A percentile compares a stretch with the other conserved stretches of the same genome.
Evolutionary conservation across 2,797 vertebrate genomes (phyloP).

Genomic region (Amniataba percoides): DNA sequence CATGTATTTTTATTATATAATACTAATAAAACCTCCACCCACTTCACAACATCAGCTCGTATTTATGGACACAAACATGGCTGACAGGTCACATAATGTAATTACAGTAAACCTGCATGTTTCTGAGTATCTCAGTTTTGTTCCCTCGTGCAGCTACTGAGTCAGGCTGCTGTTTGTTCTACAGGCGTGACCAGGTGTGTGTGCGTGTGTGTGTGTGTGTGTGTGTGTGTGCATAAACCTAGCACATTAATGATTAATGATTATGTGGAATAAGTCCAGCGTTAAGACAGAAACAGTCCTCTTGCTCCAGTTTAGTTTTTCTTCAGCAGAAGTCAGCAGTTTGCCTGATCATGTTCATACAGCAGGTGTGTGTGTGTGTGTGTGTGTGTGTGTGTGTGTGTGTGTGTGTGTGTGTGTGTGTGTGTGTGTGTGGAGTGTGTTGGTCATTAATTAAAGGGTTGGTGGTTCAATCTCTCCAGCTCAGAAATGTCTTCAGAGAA

Average conservation of each 20-base stretch:
- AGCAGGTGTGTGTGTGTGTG: background rate
- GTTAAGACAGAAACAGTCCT: background rate
- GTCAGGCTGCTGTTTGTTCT: conserved; percentile 67
- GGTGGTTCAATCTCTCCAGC: no score
- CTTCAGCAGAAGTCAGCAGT: background rate
- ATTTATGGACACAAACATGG: conserved; percentile 21
- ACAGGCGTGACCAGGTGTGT: conserved; percentile 58
- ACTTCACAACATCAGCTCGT: conserved; percentile 4
- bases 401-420: background rate
- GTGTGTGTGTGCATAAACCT: background rate
- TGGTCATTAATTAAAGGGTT: no score
- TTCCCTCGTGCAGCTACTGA: conserved; percentile 29
- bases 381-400: background rate
- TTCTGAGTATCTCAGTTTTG: background rate
- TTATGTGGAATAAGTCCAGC: conserved; percentile 10
- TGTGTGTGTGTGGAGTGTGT: background rate
- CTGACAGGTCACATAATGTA: background rate
- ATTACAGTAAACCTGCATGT: conserved; percentile 19
- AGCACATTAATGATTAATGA: conserved; percentile 2
- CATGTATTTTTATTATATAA: background rate
- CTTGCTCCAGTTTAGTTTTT: conserved; percentile 14
- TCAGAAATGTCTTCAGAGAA: no score
- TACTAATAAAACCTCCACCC: conserved; percentile 3
- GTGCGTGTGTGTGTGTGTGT: conserved; percentile 18
- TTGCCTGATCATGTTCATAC: background rate